Percentiles rank a stretch among this genome's conserved stretches.
These are phyloP conservation scores for Meta bourneti DNA, from an alignment of 2,888 invertebrate genomes.

Conservation along the genomic window DNA sequence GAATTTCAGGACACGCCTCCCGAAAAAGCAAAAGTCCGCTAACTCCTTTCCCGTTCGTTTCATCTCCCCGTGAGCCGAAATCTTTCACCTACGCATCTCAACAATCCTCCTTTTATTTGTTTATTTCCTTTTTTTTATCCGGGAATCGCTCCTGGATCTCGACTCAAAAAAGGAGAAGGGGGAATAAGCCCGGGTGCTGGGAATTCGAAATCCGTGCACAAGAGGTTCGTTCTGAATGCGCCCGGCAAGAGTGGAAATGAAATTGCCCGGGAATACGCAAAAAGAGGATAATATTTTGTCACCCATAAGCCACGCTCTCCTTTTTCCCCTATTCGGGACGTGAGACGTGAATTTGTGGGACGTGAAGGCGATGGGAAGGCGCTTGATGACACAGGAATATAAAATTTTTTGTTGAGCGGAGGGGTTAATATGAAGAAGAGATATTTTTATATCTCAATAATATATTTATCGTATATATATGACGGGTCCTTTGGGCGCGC, in stretches of 20 bases:
- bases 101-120: too few relatives aligned
- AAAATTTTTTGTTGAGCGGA: background rate
- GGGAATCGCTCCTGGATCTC: too few relatives aligned
- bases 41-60: too few relatives aligned
- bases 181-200: too few relatives aligned
- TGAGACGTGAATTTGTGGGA: conserved; percentile 11
- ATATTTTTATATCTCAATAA: conserved; percentile 73
- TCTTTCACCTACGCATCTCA: too few relatives aligned
- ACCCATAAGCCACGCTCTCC: conserved; percentile 63
- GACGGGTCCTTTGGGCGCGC: conserved; percentile 25
- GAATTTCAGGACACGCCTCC: too few relatives aligned
- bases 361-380: conserved; percentile 36
- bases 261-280: conserved; percentile 74
- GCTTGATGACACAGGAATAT: conserved; percentile 16
- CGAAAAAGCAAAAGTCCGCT: too few relatives aligned
- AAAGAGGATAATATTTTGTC: conserved; percentile 75
- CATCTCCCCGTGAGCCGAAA: too few relatives aligned
- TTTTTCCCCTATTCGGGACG: conserved; percentile 14
- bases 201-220: conserved; percentile 16
- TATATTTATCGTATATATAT: conserved; percentile 63
- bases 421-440: conserved; percentile 66
- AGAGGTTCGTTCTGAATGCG: background rate
- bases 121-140: too few relatives aligned
- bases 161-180: too few relatives aligned
- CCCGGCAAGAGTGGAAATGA: conserved; percentile 26